Evolutionary conservation across 2,113 vertebrate species (phyloP), one percentile per base, ranked within the genome.

Genomic region (Cebidichthys violaceus): DNA sequence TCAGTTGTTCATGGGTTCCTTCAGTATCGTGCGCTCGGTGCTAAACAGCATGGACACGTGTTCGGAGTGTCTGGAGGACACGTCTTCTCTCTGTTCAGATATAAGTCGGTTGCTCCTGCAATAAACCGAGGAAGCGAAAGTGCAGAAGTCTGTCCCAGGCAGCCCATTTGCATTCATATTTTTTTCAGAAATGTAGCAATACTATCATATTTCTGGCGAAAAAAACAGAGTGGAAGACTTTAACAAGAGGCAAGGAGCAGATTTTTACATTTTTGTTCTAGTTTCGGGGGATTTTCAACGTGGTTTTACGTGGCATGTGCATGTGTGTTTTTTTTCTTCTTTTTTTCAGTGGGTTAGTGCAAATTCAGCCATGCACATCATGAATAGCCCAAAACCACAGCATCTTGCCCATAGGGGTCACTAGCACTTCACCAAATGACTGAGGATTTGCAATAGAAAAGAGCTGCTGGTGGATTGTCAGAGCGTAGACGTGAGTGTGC

Each of bases 341-440:
- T 67, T 50, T 66, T 9, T 43, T 4, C 22, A 47, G 1, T 15
- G 13, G 41, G 20, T 68, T 70, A 20, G 71, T 81, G 68, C 60
- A 86, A 29, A 85, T 79, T 78, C 89, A 92, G 33, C 84, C 89
- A 87, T 89, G 90, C 82, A 77, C 59, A 84, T 81, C 81, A 77
- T 81, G 79, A 84, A 81, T 83, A 87, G 83, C 75, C 85, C 85
- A 85, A 81, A 82, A 71, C 75, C 83, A 71, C 86, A 87, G 80
- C 76, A 86, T 94, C 90, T 95, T 94, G 96, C 97, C 97, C 96
- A 97, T 98, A 99, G 98, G 97, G 97, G 97, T 99, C 98, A 98
- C 95, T 99, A 96, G 96, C 96, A 96, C 96, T 95, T 97, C 97
- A 94, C 96, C 93, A 86, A 96, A 96, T 90, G 92, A 94, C 85